Conservation (phyloP, 2,888 invertebrate species). For the Diplolepis rosae region DNA sequence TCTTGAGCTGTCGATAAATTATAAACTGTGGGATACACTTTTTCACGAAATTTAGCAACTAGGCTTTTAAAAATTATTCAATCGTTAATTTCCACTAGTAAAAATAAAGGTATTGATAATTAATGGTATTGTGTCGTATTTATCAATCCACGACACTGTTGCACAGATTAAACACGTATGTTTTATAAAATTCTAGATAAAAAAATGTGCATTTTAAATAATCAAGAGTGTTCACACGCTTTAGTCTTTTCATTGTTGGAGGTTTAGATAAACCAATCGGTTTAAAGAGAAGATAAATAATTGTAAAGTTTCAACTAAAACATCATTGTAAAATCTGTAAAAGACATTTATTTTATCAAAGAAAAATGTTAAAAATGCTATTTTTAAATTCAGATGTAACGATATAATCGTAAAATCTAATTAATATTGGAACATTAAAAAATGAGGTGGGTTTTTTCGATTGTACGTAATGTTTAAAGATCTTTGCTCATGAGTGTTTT, state of each 20-base stretch:
- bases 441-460: background rate
- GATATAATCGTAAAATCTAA: constrained; percentile 14
- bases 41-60: constrained; percentile 6
- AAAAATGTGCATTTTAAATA: background rate
- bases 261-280: background rate
- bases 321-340: background rate
- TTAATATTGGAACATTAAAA: background rate
- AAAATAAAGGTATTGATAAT: background rate
- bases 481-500: constrained; percentile 17
- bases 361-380: constrained; percentile 9
- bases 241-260: background rate
- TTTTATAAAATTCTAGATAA: constrained; percentile 12
- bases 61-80: background rate
- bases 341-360: background rate
- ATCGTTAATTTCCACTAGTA: background rate
- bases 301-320: background rate
- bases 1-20: constrained; percentile 3
- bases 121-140: background rate
- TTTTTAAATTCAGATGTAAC: constrained; percentile 6
- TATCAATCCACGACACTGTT: background rate
- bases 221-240: background rate
- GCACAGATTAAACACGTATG: constrained; percentile 14
- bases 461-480: background rate
- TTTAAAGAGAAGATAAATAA: background rate
- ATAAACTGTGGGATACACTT: constrained; percentile 10